These are phyloP conservation scores for Nipponacmea schrenckii DNA, from an alignment of 2,888 invertebrate genomes.

Conservation along the genomic window DNA sequence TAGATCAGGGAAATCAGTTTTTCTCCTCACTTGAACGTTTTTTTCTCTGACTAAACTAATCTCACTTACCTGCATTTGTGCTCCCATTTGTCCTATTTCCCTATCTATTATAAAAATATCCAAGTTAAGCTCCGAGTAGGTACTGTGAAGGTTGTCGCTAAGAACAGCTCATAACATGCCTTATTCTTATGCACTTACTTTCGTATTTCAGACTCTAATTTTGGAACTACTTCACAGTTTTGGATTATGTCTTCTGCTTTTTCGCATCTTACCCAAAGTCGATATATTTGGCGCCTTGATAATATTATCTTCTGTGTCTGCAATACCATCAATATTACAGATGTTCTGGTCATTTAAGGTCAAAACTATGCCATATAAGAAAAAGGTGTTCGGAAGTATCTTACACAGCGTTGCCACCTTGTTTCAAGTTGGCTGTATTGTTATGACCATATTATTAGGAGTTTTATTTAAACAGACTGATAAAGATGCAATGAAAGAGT, in stretches of 20 bases:
- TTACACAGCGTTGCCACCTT: slow-evolving; percentile 42
- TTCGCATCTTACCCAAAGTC: slow-evolving; percentile 59
- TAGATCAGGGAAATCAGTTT: background rate
- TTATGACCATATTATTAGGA: slow-evolving; percentile 36
- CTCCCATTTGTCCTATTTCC: too few relatives aligned
- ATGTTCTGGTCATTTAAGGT: slow-evolving; percentile 37
- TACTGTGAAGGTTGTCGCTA: too few relatives aligned
- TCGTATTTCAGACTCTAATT: slow-evolving; percentile 45
- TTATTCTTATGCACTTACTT: background rate
- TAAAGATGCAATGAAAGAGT: slow-evolving; percentile 28
- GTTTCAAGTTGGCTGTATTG: slow-evolving; percentile 45
- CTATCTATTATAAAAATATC: too few relatives aligned
- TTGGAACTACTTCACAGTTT: slow-evolving; percentile 57
- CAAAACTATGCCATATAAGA: slow-evolving; percentile 25
- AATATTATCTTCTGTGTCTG: slow-evolving; percentile 50
- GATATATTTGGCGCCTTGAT: slow-evolving; percentile 59
- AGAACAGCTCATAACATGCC: too few relatives aligned
- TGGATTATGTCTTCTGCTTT: slow-evolving; percentile 62
- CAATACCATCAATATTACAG: slow-evolving; percentile 51
- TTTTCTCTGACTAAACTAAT: too few relatives aligned
- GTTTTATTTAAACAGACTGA: slow-evolving; percentile 17
- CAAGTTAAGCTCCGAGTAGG: too few relatives aligned
- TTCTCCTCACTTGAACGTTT: too few relatives aligned
- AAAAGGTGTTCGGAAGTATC: slow-evolving; percentile 35
- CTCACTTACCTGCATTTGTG: too few relatives aligned